Evolutionary conservation across 1,140 invertebrate genomes (phyloP), one percentile per base, ranked within the genome.

Genomic region (Drosophila erecta): DNA sequence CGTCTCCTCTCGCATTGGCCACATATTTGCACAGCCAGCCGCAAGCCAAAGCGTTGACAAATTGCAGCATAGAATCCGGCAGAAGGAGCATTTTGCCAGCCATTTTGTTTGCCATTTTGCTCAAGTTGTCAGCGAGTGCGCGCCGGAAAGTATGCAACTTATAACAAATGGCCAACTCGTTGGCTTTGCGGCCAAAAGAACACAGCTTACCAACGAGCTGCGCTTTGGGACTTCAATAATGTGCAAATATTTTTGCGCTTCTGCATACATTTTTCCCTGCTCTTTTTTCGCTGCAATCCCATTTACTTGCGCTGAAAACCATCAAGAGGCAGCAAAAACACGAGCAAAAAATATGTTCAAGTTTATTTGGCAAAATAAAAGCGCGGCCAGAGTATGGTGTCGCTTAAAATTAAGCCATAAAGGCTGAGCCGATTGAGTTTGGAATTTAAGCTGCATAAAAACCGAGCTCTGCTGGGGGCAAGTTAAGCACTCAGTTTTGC

Each of bases 41-140:
- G 58, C 83, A 86, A 79, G 78, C 83, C 74, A 87, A 83, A 76
- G 69, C 83, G 62, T 83, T 87, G 83, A 86, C 83, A 86, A 89
- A 87, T 89, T 83, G 83, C 79, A 56, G 46, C 37, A 41, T 47
- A 44, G 35, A 4, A 15, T 27, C 44, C 44, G 27, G 38, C 35
- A 20, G 27, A 20, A 33, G 54, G 47, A n/a, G 33, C 27, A 33
- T 30, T 30, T 30, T 30, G 30, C 30, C 7, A 30, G 40, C 20
- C 44, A 46, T 22, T 22, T 70, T 89, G 73, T 87, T 87, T 87
- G 84, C 84, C 76, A 77, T 84, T 89, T 80, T 89, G 69, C 84
- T 89, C 57, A 77, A 80, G 81, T 67, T 86, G 81, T 86, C 81
- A 80, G 64, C 76, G 81, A 55, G 61, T 74, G 44, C 59, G 66